Evolutionary conservation across 1,140 invertebrate genomes (phyloP).

Genomic region (Orchestia grillus): DNA sequence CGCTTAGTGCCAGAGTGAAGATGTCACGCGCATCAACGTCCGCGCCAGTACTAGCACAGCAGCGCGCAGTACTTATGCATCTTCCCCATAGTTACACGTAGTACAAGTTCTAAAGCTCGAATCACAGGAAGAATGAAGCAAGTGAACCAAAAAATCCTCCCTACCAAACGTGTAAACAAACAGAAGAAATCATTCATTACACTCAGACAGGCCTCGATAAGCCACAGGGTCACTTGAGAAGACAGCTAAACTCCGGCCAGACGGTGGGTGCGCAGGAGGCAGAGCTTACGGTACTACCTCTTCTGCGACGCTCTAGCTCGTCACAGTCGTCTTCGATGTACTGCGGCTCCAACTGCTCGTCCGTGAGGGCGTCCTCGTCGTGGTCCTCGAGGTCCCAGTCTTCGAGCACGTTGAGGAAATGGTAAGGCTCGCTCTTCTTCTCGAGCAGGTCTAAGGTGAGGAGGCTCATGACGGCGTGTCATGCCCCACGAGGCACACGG

Average conservation of each 20-base stretch:
- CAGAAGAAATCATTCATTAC: neutral
- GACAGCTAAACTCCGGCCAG: neutral
- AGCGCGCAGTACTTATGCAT: neutral
- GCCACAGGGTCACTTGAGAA: neutral
- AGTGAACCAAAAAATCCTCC: neutral
- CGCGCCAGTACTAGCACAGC: neutral
- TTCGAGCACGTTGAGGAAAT: slow-evolving; percentile 1
- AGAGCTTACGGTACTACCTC: neutral
- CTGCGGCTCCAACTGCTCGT: slow-evolving; percentile 35
- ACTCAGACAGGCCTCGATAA: neutral
- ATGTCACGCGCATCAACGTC: neutral
- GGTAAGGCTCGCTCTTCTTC: slow-evolving; percentile 40
- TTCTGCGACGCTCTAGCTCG: slow-evolving; percentile 8
- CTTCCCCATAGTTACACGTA: neutral
- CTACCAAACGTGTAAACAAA: neutral
- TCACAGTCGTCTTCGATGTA: neutral
- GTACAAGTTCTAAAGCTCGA: neutral
- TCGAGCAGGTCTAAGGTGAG: slow-evolving; percentile 37
- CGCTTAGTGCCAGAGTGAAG: neutral
- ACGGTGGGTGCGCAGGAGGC: neutral
- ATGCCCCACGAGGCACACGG: neutral
- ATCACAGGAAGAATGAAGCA: neutral
- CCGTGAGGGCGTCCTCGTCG: slow-evolving; percentile 35
- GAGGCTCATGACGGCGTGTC: slow-evolving; percentile 12
- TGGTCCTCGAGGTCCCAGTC: slow-evolving; percentile 37